A percentile compares a stretch with the other conserved stretches of the same genome.
Evolutionary conservation across 2,888 invertebrate species (phyloP).

Genomic region (Oxycera nigricornis): DNA sequence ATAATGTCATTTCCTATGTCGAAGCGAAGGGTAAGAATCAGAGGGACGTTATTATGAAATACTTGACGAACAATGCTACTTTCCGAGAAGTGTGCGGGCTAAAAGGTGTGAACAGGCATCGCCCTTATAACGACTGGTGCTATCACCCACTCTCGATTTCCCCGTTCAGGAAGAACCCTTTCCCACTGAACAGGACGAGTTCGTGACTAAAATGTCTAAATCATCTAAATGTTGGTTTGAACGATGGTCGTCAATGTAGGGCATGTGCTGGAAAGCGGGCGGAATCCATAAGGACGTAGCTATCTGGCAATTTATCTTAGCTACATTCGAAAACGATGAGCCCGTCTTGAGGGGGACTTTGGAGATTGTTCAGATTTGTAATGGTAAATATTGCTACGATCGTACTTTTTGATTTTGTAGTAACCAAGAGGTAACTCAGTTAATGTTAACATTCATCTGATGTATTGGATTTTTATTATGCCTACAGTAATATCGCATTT

Average conservation of each 20-base stretch:
- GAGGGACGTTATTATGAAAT: background rate
- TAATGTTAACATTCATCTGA: too few relatives aligned
- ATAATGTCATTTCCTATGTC: background rate
- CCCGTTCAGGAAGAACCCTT: background rate
- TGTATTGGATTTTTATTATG: too few relatives aligned
- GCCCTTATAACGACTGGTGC: background rate
- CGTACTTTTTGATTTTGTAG: too few relatives aligned
- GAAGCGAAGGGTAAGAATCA: background rate
- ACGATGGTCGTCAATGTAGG: background rate
- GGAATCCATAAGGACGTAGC: slow-evolving; percentile 25
- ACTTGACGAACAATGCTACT: background rate
- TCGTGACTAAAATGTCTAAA: slow-evolving; percentile 50
- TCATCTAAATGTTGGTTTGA: slow-evolving; percentile 40
- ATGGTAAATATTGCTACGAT: too few relatives aligned
- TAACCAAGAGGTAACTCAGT: too few relatives aligned
- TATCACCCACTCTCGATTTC: background rate
- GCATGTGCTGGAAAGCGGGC: background rate
- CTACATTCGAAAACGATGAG: slow-evolving; percentile 33
- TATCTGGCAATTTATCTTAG: slow-evolving; percentile 37
- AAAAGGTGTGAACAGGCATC: too few relatives aligned
- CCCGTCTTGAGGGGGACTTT: too few relatives aligned
- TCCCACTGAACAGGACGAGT: slow-evolving; percentile 7
- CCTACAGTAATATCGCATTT: too few relatives aligned
- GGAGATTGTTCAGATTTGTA: too few relatives aligned
- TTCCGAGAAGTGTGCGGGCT: too few relatives aligned